Conservation (phyloP, 2,888 invertebrate species). For the Cotesia congregata region DNA sequence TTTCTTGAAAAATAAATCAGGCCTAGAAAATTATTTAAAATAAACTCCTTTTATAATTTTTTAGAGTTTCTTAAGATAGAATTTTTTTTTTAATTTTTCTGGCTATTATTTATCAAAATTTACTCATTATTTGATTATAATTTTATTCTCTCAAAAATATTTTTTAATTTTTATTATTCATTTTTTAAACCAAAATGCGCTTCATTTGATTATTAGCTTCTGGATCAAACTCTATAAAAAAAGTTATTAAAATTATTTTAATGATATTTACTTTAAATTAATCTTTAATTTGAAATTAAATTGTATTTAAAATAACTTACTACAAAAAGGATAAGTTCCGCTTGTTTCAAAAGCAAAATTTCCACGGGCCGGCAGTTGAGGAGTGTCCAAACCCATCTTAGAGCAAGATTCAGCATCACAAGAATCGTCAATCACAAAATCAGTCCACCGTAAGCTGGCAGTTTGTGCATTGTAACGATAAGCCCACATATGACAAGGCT, state of each 20-base stretch:
- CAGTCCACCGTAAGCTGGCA: constrained; percentile 39
- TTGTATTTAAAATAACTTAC: constrained; percentile 48
- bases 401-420: constrained; percentile 58
- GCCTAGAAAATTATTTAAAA: too few relatives aligned
- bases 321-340: constrained; percentile 59
- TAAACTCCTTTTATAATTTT: too few relatives aligned
- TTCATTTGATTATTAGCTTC: constrained; percentile 41
- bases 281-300: too few relatives aligned
- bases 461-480: constrained; percentile 45
- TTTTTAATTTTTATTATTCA: constrained; percentile 33
- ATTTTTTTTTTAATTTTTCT: too few relatives aligned
- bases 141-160: constrained; percentile 44
- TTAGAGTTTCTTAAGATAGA: too few relatives aligned
- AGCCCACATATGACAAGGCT: constrained; percentile 51
- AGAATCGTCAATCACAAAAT: constrained; percentile 42
- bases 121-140: constrained; percentile 59
- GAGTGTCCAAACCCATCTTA: constrained; percentile 59
- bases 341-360: constrained; percentile 58
- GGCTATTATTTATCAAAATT: constrained; percentile 43
- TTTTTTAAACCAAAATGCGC: not conserved
- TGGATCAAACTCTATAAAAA: constrained; percentile 36
- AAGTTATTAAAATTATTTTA: not conserved
- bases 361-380: constrained; percentile 55
- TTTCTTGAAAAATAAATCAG: too few relatives aligned
- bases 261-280: too few relatives aligned